phyloP scores from a whole-genome alignment of 2,113 vertebrate species.

The Orthonyx spaldingii region DNA sequence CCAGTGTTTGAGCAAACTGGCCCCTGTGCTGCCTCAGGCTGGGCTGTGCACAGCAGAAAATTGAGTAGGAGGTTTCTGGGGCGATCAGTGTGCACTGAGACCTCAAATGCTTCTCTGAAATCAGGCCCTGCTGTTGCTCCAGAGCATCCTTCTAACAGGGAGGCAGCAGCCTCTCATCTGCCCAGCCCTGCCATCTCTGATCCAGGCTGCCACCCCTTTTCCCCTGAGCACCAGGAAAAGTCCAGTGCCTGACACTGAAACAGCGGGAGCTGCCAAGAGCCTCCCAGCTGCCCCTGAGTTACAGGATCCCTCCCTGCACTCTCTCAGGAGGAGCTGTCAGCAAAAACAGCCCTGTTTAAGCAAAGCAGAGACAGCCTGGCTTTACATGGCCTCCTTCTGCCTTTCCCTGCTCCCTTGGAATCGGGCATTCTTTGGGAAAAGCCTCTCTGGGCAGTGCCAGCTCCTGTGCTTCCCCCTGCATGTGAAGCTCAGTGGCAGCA shows the following conservation, averaged over 20 bases:
- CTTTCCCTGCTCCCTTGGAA: background rate
- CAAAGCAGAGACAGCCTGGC: background rate
- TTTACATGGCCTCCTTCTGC: background rate
- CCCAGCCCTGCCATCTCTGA: background rate
- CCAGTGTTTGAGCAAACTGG: background rate
- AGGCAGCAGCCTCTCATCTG: background rate
- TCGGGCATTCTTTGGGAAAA: background rate
- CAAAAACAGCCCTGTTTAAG: background rate
- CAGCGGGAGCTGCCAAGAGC: background rate
- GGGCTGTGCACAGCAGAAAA: background rate
- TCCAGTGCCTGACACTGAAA: background rate
- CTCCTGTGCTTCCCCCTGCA: background rate
- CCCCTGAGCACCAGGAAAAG: background rate
- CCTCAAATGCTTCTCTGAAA: background rate
- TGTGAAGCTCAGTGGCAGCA: background rate
- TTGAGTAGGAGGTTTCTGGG: background rate
- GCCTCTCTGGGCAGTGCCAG: background rate
- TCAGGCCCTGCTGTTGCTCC: background rate
- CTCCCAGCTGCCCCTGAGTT: background rate
- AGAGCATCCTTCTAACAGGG: background rate
- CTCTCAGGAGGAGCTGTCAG: background rate
- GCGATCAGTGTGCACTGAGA: fast-evolving
- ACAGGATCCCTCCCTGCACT: background rate
- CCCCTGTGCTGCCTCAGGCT: background rate
- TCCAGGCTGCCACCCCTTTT: background rate